Percentiles rank a stretch among this genome's conserved stretches.
Evolutionary conservation across 2,797 vertebrate species (phyloP).

Genomic region (Remorina albescens): DNA sequence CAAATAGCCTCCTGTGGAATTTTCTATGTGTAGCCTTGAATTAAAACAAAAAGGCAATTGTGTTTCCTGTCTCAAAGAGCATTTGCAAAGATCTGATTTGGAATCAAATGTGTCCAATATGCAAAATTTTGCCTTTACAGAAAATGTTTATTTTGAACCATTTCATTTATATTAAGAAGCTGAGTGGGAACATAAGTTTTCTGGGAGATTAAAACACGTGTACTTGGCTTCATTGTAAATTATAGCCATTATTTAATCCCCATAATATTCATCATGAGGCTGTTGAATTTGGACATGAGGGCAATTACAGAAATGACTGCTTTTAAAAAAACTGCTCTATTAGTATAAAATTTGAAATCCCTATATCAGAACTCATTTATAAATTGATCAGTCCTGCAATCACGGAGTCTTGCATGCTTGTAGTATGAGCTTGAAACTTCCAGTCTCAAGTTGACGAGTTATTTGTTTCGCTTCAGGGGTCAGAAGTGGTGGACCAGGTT

Average conservation of each 20-base stretch:
- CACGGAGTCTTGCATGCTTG: not conserved
- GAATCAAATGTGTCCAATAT: too few species aligned
- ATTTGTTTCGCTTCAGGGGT: conserved; percentile 81
- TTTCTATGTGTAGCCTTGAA: not conserved
- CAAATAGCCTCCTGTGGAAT: not conserved
- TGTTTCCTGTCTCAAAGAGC: not conserved
- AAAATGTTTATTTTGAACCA: not conserved
- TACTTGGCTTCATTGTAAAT: not conserved
- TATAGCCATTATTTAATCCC: not conserved
- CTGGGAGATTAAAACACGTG: not conserved
- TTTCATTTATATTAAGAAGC: not conserved
- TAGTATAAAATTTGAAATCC: not conserved
- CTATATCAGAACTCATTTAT: not conserved
- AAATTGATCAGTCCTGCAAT: not conserved
- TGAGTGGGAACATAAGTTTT: not conserved
- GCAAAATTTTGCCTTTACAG: not conserved
- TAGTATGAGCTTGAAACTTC: not conserved
- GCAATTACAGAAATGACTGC: not conserved
- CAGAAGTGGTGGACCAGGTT: conserved; percentile 93
- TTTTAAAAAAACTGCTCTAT: not conserved
- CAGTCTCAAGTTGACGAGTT: not conserved
- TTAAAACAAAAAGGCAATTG: not conserved
- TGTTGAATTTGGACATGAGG: not conserved
- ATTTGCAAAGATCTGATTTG: too few species aligned
- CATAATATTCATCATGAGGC: not conserved